These are phyloP conservation scores for Drosophila paracracens DNA, from an alignment of 2,888 invertebrate species.

Conservation along the genomic window DNA sequence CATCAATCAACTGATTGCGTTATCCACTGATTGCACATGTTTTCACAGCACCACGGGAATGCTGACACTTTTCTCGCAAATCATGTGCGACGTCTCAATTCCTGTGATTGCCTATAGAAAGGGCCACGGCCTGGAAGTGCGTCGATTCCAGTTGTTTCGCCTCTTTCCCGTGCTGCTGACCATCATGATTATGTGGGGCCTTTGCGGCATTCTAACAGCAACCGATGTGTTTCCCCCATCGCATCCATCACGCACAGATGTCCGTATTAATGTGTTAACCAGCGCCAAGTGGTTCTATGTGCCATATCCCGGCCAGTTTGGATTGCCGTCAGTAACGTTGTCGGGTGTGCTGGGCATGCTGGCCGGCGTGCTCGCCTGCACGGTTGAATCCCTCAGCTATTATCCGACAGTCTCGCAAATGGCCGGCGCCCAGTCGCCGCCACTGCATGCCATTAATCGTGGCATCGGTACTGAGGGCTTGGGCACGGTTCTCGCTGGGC, in stretches of 20 bases:
- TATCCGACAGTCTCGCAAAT: slow-evolving; percentile 95
- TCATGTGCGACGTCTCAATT: slow-evolving; percentile 88
- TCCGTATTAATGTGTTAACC: slow-evolving; percentile 89
- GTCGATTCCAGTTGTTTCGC: slow-evolving; percentile 90
- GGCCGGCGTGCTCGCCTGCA: slow-evolving; percentile 91
- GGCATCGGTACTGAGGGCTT: slow-evolving; percentile 94
- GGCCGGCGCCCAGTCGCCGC: slow-evolving; percentile 93
- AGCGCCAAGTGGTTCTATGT: slow-evolving; percentile 92
- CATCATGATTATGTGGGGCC: slow-evolving; percentile 91
- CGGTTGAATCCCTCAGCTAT: slow-evolving; percentile 94
- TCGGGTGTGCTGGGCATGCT: slow-evolving; percentile 91
- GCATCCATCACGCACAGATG: slow-evolving; percentile 91
- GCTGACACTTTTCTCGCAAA: slow-evolving; percentile 92
- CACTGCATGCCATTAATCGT: slow-evolving; percentile 94
- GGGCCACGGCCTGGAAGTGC: slow-evolving; percentile 86
- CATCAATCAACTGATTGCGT: no score
- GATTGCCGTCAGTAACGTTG: slow-evolving; percentile 89
- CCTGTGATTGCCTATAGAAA: slow-evolving; percentile 88
- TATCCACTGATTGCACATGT: neutral
- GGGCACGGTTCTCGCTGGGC: slow-evolving; percentile 93
- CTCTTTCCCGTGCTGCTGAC: slow-evolving; percentile 92
- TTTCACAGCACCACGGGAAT: slow-evolving; percentile 88
- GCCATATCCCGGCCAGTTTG: slow-evolving; percentile 94
- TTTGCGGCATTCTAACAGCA: slow-evolving; percentile 90
- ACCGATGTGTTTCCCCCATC: slow-evolving; percentile 88